Conservation (phyloP, 2,888 invertebrate species). For the Carcina quercana region DNA sequence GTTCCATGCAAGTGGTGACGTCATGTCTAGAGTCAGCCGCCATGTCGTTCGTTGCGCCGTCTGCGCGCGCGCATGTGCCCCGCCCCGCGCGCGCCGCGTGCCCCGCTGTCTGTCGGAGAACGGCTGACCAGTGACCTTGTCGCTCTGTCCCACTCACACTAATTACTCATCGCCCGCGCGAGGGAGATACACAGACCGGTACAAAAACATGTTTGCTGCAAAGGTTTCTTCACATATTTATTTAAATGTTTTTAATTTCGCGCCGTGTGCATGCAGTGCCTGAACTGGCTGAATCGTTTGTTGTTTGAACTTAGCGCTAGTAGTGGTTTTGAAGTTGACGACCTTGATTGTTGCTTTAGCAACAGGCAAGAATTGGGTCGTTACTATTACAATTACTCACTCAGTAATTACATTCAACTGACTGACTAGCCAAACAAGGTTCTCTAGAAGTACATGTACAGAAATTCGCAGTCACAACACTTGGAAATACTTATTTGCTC, state of each 20-base stretch:
- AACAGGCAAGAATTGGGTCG: slow-evolving; percentile 37
- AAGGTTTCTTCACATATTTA: slow-evolving; percentile 53
- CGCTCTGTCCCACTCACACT: slow-evolving; percentile 44
- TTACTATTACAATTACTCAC: too few species aligned
- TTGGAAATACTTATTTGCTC: too few species aligned
- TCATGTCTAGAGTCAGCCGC: slow-evolving; percentile 45
- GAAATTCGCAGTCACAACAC: too few species aligned
- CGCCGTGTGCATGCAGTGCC: slow-evolving; percentile 41
- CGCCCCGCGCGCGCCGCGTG: slow-evolving; percentile 35
- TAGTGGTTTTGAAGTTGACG: too few species aligned
- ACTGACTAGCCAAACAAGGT: too few species aligned
- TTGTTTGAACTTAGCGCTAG: slow-evolving; percentile 22
- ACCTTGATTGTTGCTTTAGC: slow-evolving; percentile 52
- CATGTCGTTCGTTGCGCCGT: slow-evolving; percentile 59
- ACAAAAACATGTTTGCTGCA: slow-evolving; percentile 58
- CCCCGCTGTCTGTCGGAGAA: slow-evolving; percentile 62
- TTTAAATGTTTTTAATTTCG: slow-evolving; percentile 65
- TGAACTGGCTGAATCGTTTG: too few species aligned
- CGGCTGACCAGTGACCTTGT: slow-evolving; percentile 72
- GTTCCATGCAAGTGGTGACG: slow-evolving; percentile 55
- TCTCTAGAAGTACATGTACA: too few species aligned
- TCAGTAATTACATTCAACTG: too few species aligned
- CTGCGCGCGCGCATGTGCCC: slow-evolving; percentile 59
- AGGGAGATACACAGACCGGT: slow-evolving; percentile 44
- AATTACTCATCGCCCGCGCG: slow-evolving; percentile 26